Evolutionary conservation across 1,140 invertebrate genomes (phyloP).

Genomic region (Panagrolaimus sp.): DNA sequence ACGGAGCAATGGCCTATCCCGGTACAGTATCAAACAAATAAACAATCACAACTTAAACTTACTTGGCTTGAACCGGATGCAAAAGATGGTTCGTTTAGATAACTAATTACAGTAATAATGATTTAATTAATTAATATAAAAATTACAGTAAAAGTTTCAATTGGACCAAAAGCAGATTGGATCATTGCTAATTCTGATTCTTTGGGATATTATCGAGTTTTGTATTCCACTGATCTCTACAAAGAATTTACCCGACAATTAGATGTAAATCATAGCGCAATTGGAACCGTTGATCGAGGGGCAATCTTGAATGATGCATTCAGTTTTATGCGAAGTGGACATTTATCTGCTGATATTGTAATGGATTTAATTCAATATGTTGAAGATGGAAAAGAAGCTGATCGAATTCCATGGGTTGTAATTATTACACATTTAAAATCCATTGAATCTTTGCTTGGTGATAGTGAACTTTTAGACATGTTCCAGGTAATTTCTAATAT

Average conservation of each 20-base stretch:
- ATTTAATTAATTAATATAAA: background rate
- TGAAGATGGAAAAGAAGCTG: conserved; percentile 31
- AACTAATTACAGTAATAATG: background rate
- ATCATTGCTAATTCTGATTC: conserved; percentile 44
- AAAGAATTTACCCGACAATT: conserved; percentile 35
- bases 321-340: conserved; percentile 36
- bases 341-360: conserved; percentile 35
- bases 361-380: conserved; percentile 41
- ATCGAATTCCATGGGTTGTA: conserved; percentile 45
- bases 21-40: conserved; percentile 34
- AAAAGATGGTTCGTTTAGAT: conserved; percentile 17
- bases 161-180: conserved; percentile 22
- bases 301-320: conserved; percentile 45
- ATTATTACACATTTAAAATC: conserved; percentile 30
- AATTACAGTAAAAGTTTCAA: conserved; percentile 10
- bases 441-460: conserved; percentile 39
- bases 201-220: conserved; percentile 47
- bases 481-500: conserved; percentile 28
- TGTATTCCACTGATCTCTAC: conserved; percentile 40
- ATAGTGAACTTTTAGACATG: conserved; percentile 32
- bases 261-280: conserved; percentile 24
- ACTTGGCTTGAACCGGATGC: conserved; percentile 29
- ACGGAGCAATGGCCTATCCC: conserved; percentile 43
- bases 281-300: conserved; percentile 38
- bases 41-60: conserved; percentile 16